Conservation (phyloP, 2,888 invertebrate species). For the Lamellibrachia columna region DNA sequence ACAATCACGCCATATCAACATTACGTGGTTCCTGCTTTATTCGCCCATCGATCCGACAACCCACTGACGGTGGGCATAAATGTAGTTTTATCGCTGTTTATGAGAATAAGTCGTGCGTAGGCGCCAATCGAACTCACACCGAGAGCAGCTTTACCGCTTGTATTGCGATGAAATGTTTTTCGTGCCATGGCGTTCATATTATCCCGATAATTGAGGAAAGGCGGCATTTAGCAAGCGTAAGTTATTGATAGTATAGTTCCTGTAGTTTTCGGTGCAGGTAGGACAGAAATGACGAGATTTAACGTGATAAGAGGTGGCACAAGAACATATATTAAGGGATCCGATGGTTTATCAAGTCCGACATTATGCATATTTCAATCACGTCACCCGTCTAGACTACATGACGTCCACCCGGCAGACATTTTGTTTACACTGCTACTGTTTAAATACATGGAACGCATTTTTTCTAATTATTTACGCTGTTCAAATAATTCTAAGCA, state of each 20-base stretch:
- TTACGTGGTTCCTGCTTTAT: neutral
- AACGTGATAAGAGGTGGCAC: neutral
- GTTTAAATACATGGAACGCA: too few species aligned
- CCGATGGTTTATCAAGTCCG: neutral
- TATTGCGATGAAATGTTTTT: neutral
- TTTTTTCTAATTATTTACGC: neutral
- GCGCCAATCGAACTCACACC: neutral
- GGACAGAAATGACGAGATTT: neutral
- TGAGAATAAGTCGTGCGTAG: neutral
- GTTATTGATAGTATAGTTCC: neutral
- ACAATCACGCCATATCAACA: slow-evolving; percentile 2
- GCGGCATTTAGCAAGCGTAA: neutral
- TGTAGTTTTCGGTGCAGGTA: neutral
- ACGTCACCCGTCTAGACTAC: too few species aligned
- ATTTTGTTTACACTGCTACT: too few species aligned
- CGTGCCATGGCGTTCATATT: neutral
- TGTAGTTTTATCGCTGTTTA: slow-evolving; percentile 10
- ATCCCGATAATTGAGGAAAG: slow-evolving; percentile 8
- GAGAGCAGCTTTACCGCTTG: neutral
- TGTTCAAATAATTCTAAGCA: neutral
- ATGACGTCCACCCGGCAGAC: too few species aligned
- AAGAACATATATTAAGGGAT: neutral
- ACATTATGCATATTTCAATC: neutral
- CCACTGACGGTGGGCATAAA: neutral
- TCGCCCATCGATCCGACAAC: neutral